Conservation (phyloP, 2,797 vertebrate genomes). For the Macrochelys suwanniensis region DNA sequence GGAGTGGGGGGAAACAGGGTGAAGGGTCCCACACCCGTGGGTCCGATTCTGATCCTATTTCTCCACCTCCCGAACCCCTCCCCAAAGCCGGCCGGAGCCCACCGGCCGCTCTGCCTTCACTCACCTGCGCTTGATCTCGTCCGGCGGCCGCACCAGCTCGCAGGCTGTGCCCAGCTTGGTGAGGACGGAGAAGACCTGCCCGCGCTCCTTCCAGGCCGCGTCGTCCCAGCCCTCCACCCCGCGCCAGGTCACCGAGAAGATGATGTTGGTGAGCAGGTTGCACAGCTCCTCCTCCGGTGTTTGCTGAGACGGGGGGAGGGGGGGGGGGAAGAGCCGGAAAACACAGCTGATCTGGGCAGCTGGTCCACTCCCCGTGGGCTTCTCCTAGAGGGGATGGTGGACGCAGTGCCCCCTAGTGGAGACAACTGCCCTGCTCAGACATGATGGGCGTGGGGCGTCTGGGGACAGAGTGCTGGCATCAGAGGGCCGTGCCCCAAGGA, state of each 20-base stretch:
- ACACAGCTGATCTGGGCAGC: background rate
- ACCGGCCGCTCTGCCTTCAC: background rate
- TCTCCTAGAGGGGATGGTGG: background rate
- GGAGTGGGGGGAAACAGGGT: background rate
- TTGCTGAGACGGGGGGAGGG: constrained; percentile 81
- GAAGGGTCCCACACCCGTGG: background rate
- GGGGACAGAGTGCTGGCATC: too few relatives aligned
- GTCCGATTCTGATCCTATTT: background rate
- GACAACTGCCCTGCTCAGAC: background rate
- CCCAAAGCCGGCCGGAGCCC: background rate
- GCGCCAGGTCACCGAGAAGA: constrained; percentile 94
- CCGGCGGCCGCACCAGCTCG: constrained; percentile 91
- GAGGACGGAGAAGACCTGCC: constrained; percentile 97
- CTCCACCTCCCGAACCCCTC: background rate
- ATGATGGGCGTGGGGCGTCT: background rate
- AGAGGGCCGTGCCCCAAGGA: too few relatives aligned
- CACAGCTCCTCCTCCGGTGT: constrained; percentile 96
- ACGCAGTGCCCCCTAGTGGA: background rate
- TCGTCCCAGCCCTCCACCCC: constrained; percentile 90
- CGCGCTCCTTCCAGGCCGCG: constrained; percentile 90
- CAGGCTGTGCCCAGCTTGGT: constrained; percentile 95
- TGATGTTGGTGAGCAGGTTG: constrained; percentile 95
- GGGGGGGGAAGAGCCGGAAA: fast-evolving
- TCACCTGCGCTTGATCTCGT: constrained; percentile 97
- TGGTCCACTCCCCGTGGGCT: background rate